Percentiles rank a stretch among this genome's conserved stretches.
Evolutionary conservation across 2,113 vertebrate species (phyloP).

Genomic region (human): GRCh38 chr12:98190501-98191000

Average conservation of each 20-base stretch:
- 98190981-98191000: constrained; percentile 21
- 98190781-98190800: constrained; percentile 83
- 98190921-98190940: constrained; percentile 80
- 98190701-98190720: constrained; percentile 57
- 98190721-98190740: constrained; percentile 75
- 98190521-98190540: neutral
- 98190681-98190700: constrained; percentile 63
- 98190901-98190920: constrained; percentile 81
- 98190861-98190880: constrained; percentile 81
- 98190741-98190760: constrained; percentile 70
- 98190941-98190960: constrained; percentile 71
- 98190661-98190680: constrained; percentile 8
- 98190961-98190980: constrained; percentile 35
- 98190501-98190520: neutral
- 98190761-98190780: constrained; percentile 81
- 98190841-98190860: constrained; percentile 82
- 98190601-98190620: constrained; percentile 19
- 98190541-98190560: neutral
- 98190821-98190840: constrained; percentile 85
- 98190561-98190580: neutral
- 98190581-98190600: constrained; percentile 18
- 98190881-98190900: constrained; percentile 80
- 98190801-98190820: constrained; percentile 77
- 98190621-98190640: neutral
- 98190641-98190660: constrained; percentile 65